Base-by-base conservation (phyloP, 1,140 invertebrate species). In the Agrilus planipennis region DNA sequence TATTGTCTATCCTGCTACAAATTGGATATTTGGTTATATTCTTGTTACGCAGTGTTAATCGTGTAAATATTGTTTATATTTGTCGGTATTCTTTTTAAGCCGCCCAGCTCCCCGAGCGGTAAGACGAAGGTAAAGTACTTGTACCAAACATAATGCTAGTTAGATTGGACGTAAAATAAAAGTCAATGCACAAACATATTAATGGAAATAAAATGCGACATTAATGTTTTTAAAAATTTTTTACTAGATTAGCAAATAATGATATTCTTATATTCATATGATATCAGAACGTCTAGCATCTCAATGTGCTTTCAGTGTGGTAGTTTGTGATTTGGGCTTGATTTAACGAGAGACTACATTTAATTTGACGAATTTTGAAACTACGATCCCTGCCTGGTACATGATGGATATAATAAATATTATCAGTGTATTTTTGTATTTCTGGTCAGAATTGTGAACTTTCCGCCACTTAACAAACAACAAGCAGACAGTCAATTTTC, bases 381-480 rank as follows among this genome's bases (percentile, higher is more conserved):
- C n/a, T n/a, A n/a, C n/a, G n/a, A n/a, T n/a, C n/a, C n/a, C n/a
- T n/a, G 55, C 57, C 54, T 60, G 55, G 50, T 53, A 57, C 54
- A 59, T 53, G 57, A 58, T 57, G 53, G 58, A n/a, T n/a, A n/a
- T n/a, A n/a, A 52, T 45, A 42, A 51, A 56, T 47, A 55, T 54
- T 53, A 56, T 59, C 52, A 54, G 59, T 60, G 59, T 60, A 62
- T 62, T 60, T 62, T 62, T 62, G 58, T 62, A 62, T 57, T n/a
- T n/a, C n/a, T n/a, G n/a, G n/a, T n/a, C n/a, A n/a, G n/a, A n/a
- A n/a, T n/a, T n/a, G n/a, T n/a, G n/a, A n/a, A n/a, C n/a, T n/a
- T n/a, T n/a, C n/a, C 47, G 47, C 46, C 47, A 43, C 45, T 53
- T 35, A 36, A 47, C 45, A 48, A 39, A 36, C 39, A 40, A 34